Percentiles rank a stretch among this genome's conserved stretches.
Conservation (phyloP, 2,797 vertebrate species). For the Picus viridis region DNA sequence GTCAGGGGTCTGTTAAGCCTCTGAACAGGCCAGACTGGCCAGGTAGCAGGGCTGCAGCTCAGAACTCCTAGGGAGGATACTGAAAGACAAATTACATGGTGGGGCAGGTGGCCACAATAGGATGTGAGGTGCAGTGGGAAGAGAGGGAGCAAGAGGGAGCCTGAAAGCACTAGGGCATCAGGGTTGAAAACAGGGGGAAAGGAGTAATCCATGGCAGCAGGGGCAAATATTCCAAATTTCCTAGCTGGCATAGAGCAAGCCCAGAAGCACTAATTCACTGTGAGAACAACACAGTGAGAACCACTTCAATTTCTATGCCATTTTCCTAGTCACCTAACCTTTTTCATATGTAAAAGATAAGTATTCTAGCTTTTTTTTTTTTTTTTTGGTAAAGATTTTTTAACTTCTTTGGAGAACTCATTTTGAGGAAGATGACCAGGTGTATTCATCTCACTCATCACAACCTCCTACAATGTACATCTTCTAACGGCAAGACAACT, state of each 20-base stretch:
- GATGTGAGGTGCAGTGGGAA: fast-evolving
- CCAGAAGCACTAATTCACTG: not conserved
- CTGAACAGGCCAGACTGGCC: not conserved
- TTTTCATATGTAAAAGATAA: not conserved
- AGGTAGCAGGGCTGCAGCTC: fast-evolving
- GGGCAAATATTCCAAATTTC: not conserved
- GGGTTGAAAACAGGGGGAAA: not conserved
- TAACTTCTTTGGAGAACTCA: not conserved
- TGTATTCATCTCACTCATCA: not conserved
- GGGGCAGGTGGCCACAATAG: fast-evolving
- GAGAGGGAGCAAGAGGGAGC: not conserved
- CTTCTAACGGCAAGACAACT: not conserved
- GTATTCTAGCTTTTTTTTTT: not conserved
- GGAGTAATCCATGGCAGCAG: not conserved
- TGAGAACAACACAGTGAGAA: not conserved
- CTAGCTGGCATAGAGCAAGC: not conserved
- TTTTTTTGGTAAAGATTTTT: not conserved
- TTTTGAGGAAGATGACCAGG: not conserved
- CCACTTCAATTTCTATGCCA: not conserved
- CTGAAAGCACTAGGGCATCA: not conserved
- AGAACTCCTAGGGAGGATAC: not conserved
- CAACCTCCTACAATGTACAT: not conserved
- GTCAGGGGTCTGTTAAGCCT: fast-evolving
- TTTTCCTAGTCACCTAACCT: not conserved
- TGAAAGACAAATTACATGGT: fast-evolving